Base-by-base conservation (phyloP, 2,113 vertebrate genomes). In the Rhombomys opimus region DNA sequence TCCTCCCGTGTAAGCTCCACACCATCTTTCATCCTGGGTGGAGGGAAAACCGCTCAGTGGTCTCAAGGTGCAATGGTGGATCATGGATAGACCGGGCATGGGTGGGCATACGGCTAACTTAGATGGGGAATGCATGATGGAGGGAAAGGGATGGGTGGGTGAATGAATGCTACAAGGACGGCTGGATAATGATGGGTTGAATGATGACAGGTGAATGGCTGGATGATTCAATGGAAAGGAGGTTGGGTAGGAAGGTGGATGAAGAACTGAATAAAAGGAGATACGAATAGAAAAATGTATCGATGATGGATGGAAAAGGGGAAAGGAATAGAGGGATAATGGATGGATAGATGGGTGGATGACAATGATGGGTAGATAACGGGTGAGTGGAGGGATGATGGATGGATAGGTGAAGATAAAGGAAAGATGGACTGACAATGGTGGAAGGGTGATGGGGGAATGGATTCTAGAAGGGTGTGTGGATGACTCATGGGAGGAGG, bases 1-100 rank as follows among this genome's bases (percentile, higher is more conserved):
- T 99, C 99, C 82, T 99, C 99, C n/a, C 98, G 98, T 0, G 98
- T 99, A 96, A 99, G 75, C 96, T 99, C 99, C 54, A 99, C 99
- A 0, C 99, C 99, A 2, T 99, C 99, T 95, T 99, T 99, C 98
- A 97, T 98, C 99, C 99, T 99, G 35, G 27, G 32, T 14, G 0
- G 15, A 1, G 27, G 23, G 8, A 41, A 13, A 52, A 12, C 0
- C 0, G 15, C 50, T n/a, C 27, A 20, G 61, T 3, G 1, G 30
- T 20, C 23, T 63, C 35, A 18, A 7, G 5, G 35, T 72, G 30
- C 14, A 2, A 59, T 5, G 41, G 5, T 23, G 25, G 22, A 7
- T 30, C 15, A 2, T 12, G 23, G n/a, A 1, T 38, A 50, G 65
- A 87, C 5, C 61, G 50, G 27, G 30, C 68, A 30, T 54, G 14